Base-by-base conservation (phyloP, 2,113 vertebrate genomes). In the Gallinago paraguaiae region DNA sequence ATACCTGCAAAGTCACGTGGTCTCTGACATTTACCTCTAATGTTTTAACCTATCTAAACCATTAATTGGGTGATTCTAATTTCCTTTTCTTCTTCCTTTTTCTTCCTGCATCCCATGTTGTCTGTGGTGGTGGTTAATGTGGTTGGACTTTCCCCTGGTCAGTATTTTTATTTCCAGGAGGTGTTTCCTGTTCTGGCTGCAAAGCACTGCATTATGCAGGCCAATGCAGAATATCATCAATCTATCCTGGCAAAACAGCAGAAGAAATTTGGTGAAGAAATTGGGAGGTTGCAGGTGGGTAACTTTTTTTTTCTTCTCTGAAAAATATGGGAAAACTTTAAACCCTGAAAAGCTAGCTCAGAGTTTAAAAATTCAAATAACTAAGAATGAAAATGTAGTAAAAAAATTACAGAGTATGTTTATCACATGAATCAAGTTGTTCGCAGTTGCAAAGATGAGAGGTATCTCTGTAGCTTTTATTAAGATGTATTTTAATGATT, bases 101-200 rank as follows among this genome's bases (percentile, higher is more conserved):
- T 98, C 97, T 98, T 98, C 98, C 98, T 98, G 98, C 98, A 99
- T 99, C 98, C 99, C 98, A 94, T 98, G 98, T 97, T 99, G 98
- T 99, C 98, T 96, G 88, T 98, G 98, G 98, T 98, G 98, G 97
- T 98, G 98, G 97, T 99, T 98, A 98, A 93, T 98, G 98, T 99
- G 98, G 96, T 98, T 98, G 98, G 99, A 99, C 98, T 99, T 98
- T 99, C 98, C 98, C 99, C 98, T 99, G 98, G 99, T 99, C 98
- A 99, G 99, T 99, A 99, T 99, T 99, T 99, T 99, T 99, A 99
- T 99, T 99, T 99, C 99, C 99, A 99, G 99, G 99, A 99, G 98
- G 99, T 99, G 98, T 98, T 99, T 93, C 99, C 99, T 16, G 98
- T 99, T 93, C 97, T 99, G 97, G 99, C 99, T 83, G 99, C 99